Percentiles rank a stretch among this genome's conserved stretches.
phyloP scores from a whole-genome alignment of 2,113 vertebrate genomes.

The Equus quagga region DNA sequence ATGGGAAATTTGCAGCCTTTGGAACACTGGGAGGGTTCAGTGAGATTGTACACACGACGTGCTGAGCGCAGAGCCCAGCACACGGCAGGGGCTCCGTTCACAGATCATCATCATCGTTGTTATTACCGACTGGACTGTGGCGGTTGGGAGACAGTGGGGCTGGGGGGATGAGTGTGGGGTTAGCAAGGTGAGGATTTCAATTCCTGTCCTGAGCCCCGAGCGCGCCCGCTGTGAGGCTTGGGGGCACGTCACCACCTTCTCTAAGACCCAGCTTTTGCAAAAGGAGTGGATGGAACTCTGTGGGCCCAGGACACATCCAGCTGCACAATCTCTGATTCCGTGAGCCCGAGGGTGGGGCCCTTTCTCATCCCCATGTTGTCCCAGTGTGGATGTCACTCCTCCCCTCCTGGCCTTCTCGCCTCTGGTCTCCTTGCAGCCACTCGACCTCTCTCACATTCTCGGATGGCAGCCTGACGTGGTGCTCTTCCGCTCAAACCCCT shows the following conservation, averaged over 20 bases:
- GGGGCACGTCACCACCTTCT: neutral
- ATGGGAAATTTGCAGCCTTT: neutral
- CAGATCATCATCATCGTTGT: neutral
- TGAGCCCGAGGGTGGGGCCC: accelerated
- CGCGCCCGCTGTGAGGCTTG: neutral
- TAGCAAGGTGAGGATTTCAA: neutral
- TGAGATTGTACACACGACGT: neutral
- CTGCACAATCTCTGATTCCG: accelerated
- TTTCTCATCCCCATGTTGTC: too few relatives aligned
- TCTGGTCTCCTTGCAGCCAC: neutral
- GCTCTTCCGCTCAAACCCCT: too few relatives aligned
- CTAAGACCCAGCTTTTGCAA: neutral
- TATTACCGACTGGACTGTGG: neutral
- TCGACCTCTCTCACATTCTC: neutral
- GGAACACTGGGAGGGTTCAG: neutral
- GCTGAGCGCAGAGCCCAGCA: neutral
- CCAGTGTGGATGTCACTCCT: accelerated
- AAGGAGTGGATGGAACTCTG: neutral
- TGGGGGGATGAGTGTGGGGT: too few relatives aligned
- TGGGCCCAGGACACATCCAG: neutral
- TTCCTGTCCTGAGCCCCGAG: neutral
- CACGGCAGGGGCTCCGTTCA: neutral
- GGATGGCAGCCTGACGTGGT: neutral
- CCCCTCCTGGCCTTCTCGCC: neutral
- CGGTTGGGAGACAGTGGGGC: neutral